These are phyloP conservation scores for Myrmecophaga tridactyla DNA, from an alignment of 2,113 vertebrate species.

Conservation along the genomic window DNA sequence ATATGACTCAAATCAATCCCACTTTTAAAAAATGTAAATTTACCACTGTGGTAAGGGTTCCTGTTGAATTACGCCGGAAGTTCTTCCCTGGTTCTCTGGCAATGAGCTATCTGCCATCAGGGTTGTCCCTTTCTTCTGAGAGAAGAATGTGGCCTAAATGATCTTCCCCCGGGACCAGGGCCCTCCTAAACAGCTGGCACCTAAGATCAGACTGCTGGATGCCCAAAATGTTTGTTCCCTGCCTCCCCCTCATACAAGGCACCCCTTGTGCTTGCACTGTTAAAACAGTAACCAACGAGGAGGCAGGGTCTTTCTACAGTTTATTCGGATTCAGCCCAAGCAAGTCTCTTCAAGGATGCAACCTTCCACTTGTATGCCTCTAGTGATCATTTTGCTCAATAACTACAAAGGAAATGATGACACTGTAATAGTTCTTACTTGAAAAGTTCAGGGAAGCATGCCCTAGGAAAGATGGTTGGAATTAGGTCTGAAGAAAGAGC, in stretches of 20 bases:
- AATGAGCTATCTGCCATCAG: background rate
- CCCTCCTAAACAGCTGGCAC: background rate
- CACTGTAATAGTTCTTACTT: background rate
- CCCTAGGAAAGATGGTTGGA: background rate
- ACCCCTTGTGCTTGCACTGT: background rate
- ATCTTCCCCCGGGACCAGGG: background rate
- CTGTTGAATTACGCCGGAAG: background rate
- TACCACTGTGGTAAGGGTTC: background rate
- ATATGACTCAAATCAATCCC: background rate
- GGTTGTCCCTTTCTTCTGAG: background rate
- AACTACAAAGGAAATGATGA: background rate
- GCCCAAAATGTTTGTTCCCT: background rate
- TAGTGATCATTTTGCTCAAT: background rate
- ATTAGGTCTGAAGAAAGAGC: background rate
- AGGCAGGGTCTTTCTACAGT: background rate
- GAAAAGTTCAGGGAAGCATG: background rate
- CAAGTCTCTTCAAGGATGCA: background rate
- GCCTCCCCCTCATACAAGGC: background rate
- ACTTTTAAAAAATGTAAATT: background rate
- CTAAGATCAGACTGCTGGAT: background rate
- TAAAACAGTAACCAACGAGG: background rate
- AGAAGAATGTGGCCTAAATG: background rate
- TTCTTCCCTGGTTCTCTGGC: background rate
- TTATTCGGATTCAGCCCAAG: background rate
- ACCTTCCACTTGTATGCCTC: background rate